A percentile compares a stretch with the other conserved stretches of the same genome.
These are phyloP conservation scores for Butastur rufipennis DNA, from an alignment of 2,113 vertebrate genomes.

Conservation along the genomic window DNA sequence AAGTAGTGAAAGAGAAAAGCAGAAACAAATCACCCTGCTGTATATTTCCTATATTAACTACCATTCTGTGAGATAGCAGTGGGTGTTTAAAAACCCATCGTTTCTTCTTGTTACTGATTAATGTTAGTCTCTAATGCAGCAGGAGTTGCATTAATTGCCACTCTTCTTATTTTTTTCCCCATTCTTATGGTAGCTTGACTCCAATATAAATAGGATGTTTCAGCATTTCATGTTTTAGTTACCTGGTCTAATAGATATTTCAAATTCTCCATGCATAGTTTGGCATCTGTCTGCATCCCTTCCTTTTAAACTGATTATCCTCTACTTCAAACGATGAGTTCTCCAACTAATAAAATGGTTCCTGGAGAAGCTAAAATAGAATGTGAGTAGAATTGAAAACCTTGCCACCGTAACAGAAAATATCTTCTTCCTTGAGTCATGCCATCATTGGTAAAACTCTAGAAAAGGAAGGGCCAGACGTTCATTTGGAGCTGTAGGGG, in stretches of 20 bases:
- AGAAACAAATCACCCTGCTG: background rate
- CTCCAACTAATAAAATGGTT: background rate
- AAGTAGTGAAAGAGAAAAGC: background rate
- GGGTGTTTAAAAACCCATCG: background rate
- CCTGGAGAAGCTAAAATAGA: background rate
- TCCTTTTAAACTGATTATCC: slow-evolving; percentile 19
- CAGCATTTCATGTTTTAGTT: background rate
- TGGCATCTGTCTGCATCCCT: background rate
- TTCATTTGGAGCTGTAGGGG: background rate
- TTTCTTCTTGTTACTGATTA: background rate
- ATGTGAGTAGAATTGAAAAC: background rate
- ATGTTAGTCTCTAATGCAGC: background rate
- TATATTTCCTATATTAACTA: background rate
- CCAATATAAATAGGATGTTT: background rate
- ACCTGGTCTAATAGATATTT: background rate
- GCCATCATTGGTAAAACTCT: background rate
- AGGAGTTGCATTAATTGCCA: slow-evolving; percentile 2
- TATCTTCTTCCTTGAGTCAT: background rate
- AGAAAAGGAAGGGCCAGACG: background rate
- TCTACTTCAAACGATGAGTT: background rate
- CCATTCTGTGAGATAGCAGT: background rate
- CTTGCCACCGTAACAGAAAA: background rate
- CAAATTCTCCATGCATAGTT: background rate
- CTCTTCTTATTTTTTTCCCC: background rate
- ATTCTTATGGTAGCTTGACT: background rate